Conservation (phyloP, 2,888 invertebrate genomes). For the Cloeon dipterum region DNA sequence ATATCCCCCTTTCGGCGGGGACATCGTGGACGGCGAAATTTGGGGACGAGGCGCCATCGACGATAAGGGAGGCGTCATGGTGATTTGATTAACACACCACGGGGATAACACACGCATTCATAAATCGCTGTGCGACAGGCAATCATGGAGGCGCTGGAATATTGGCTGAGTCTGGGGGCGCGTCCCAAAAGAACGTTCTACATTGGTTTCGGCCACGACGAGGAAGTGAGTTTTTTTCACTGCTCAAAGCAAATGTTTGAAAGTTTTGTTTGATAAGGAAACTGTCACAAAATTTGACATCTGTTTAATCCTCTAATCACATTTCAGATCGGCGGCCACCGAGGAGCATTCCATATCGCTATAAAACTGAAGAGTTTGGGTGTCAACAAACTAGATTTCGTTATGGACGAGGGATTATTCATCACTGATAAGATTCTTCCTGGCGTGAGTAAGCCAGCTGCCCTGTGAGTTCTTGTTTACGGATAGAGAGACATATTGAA, state of each 20-base stretch:
- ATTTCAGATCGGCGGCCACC: too few relatives aligned
- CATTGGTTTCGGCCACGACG: conserved; percentile 24
- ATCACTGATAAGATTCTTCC: conserved; percentile 16
- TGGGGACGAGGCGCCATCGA: conserved; percentile 21
- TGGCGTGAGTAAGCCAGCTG: conserved; percentile 14
- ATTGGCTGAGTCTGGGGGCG: conserved; percentile 14
- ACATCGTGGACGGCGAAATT: conserved; percentile 16
- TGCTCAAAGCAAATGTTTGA: too few relatives aligned
- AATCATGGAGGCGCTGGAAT: conserved; percentile 19
- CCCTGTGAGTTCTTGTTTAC: conserved; percentile 4
- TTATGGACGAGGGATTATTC: conserved; percentile 21
- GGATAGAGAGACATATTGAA: too few relatives aligned
- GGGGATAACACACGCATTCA: too few relatives aligned
- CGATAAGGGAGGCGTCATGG: conserved; percentile 21
- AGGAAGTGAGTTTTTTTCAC: conserved; percentile 22
- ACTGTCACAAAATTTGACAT: too few relatives aligned
- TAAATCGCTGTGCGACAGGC: too few relatives aligned
- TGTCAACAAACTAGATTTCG: conserved; percentile 16
- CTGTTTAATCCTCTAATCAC: too few relatives aligned
- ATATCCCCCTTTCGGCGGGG: conserved; percentile 17
- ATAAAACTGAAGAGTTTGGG: conserved; percentile 7
- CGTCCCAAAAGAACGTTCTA: conserved; percentile 19
- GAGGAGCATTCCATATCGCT: neutral
- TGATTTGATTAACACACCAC: conserved; percentile 11
- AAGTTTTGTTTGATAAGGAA: too few relatives aligned